These are phyloP conservation scores for Laodelphax striatellus DNA, from an alignment of 1,140 invertebrate species.

Conservation along the genomic window DNA sequence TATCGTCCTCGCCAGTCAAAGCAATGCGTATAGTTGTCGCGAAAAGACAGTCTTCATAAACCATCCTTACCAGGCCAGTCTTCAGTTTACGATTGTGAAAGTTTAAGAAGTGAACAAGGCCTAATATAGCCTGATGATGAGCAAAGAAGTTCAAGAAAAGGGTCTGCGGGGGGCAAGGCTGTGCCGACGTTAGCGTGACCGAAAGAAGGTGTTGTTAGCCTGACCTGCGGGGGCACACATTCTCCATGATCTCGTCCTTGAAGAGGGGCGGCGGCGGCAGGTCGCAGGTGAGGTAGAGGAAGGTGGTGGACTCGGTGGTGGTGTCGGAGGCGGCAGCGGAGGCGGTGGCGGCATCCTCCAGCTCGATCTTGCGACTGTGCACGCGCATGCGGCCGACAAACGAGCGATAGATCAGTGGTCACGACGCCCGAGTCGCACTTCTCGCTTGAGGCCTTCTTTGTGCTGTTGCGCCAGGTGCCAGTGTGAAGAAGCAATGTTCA, in stretches of 20 bases:
- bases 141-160: too few species aligned
- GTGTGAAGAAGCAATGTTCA: slow-evolving; percentile 96
- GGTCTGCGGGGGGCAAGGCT: too few species aligned
- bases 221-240: slow-evolving; percentile 97
- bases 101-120: too few species aligned
- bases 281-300: slow-evolving; percentile 93
- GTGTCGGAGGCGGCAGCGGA: slow-evolving; percentile 58
- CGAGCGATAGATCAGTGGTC: slow-evolving; percentile 90
- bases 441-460: slow-evolving; percentile 76
- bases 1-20: too few species aligned
- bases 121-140: too few species aligned
- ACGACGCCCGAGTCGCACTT: slow-evolving; percentile 77
- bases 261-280: slow-evolving; percentile 92
- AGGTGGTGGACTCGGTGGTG: slow-evolving; percentile 78
- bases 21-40: too few species aligned
- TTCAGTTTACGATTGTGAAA: too few species aligned
- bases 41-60: too few species aligned
- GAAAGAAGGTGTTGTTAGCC: too few species aligned
- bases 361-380: slow-evolving; percentile 86
- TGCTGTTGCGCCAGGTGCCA: slow-evolving; percentile 79
- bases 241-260: slow-evolving; percentile 93
- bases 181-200: too few species aligned
- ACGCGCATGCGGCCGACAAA: slow-evolving; percentile 94
- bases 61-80: too few species aligned
- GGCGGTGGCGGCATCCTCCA: slow-evolving; percentile 76